Base-by-base conservation (phyloP, 2,888 invertebrate genomes). In the Tineola bisselliella region DNA sequence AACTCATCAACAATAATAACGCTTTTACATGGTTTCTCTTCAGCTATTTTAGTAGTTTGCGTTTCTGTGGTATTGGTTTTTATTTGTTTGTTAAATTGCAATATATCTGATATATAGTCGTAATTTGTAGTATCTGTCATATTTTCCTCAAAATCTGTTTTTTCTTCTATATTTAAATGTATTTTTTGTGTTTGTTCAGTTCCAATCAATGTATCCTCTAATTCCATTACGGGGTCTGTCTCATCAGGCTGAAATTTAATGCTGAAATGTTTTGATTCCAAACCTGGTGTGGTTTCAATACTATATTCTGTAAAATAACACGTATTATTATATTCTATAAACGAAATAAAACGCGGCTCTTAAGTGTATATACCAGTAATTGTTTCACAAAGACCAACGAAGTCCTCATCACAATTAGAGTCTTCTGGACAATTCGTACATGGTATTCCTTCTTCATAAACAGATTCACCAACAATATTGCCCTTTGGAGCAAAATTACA, bases 401-500 rank as follows among this genome's bases (percentile, higher is more conserved):
- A 73, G 19, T 67, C 64, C 0, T 62, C 18, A 63, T 82, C 79
- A 64, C 84, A 83, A 15, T 61, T 62, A 18, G 68, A 64, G 12
- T 65, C 66, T 10, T 62, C 60, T 0, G 74, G 72, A 62, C 86
- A 87, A 57, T 67, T 70, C 0, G 81, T 74, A 64, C 84, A 84
- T 0, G 81, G 74, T 0, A 66, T 44, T 1, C 86, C 86, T 44
- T 64, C 67, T 8, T 64, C 64, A 64, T 86, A 87, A 1, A 84
- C 78, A 0, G 75, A 59, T 58, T 70, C 67, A 38, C 75, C 74
- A 8, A 68, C 43, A 8, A 63, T 61, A 64, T 86, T 86, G 4
- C 86, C 86, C 31, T 71, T 69, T 0, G 84, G 81, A 5, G 75
- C 71, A 64, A 86, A 87, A 68, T 87, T 87, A 64, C 86, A 87